Evolutionary conservation across 2,888 invertebrate species (phyloP), one percentile per base, ranked within the genome.

Genomic region (Drosophila maculinotata): DNA sequence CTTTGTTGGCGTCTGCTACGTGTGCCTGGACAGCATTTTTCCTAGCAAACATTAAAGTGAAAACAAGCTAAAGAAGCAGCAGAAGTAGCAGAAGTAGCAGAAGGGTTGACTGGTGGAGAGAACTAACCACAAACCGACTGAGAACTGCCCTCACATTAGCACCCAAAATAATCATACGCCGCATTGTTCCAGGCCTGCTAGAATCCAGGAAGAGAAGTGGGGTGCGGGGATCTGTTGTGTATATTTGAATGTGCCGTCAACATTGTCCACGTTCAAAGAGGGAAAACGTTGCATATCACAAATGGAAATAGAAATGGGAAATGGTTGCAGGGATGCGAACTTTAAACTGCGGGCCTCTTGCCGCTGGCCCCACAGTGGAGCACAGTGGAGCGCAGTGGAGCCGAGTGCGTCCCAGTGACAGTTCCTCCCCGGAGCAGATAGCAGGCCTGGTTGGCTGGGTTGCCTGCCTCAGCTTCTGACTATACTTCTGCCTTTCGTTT

Each of bases 141-240:
- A 49, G 38, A 31, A 26, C 48, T 63, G 57, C 48, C 75, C 68
- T 72, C 75, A 77, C 72, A 72, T 72, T 72, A 69, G 54, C 70
- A 71, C 56, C 44, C 67, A 63, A 86, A n/a, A 86, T 80, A 82
- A 83, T 83, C 80, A 86, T 83, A 69, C 67, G 87, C 87, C 84
- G 82, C 87, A 83, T 83, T 80, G 87, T 83, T 47, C 64, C 48
- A 57, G 49, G 35, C 36, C 65, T 15, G 28, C 9, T 1, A 10
- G 17, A 2, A 1, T 8, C 9, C 1, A 10, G 17, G 3, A 1
- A 10, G 10, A 9, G 30, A 41, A 20, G 20, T 14, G 45, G 28
- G 20, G 12, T 12, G 36, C 20, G 12, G 35, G 48, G 49, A 25
- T 45, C 59, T 69, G 77, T 70, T 68, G 58, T 76, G 64, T 53